phyloP scores from a whole-genome alignment of 1,140 invertebrate species.

The Pogonus chalceus region DNA sequence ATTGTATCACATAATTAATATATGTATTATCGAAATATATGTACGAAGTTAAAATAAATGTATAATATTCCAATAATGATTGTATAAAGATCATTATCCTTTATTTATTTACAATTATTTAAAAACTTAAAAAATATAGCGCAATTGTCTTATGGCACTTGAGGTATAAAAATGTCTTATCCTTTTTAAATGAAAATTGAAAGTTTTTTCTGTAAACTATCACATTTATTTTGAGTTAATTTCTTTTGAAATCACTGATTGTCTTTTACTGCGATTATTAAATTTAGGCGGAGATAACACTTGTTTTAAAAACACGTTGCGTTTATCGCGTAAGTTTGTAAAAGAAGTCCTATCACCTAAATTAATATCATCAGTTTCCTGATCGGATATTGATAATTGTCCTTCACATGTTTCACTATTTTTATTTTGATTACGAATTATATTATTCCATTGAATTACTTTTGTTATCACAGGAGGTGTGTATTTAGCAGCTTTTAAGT shows the following conservation, averaged over 20 bases:
- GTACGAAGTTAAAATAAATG: background rate
- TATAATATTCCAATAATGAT: conserved; percentile 2
- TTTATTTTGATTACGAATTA: conserved; percentile 18
- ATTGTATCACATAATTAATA: conserved; percentile 3
- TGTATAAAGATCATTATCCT: conserved; percentile 6
- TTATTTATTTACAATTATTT: background rate
- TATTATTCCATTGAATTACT: background rate
- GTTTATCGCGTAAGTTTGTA: conserved; percentile 42
- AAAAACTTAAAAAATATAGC: background rate
- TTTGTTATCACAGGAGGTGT: conserved; percentile 14
- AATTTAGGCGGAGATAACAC: conserved; percentile 48
- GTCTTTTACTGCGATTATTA: conserved; percentile 20
- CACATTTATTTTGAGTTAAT: background rate
- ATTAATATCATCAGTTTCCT: conserved; percentile 27
- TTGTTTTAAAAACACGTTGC: conserved; percentile 47
- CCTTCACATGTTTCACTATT: conserved; percentile 28
- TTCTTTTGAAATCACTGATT: background rate
- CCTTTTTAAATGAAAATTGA: background rate
- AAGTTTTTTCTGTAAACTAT: background rate
- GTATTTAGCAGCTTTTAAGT: conserved; percentile 12
- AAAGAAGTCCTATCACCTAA: conserved; percentile 24
- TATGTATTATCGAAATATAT: background rate
- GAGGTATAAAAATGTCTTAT: background rate
- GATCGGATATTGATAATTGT: conserved; percentile 28
- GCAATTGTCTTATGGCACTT: background rate